Base-by-base conservation (phyloP, 2,797 vertebrate genomes). In the Tenualosa thibaudeaui region DNA sequence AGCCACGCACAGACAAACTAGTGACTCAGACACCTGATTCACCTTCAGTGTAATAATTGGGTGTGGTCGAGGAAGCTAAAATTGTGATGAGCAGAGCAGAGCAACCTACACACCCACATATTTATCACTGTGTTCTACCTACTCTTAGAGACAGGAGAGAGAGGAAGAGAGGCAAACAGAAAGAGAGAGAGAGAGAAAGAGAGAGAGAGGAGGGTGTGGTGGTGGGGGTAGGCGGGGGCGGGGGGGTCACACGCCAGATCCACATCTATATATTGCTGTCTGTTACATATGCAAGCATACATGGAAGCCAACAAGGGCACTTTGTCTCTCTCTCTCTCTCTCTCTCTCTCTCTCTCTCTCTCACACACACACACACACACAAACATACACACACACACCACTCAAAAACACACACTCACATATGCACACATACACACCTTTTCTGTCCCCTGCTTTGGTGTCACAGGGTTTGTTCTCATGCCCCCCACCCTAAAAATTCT, bases 31-130 rank as follows among this genome's bases (percentile, higher is more conserved):
- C 24, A 65, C 24, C 62, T 65, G 82, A 88, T 84, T 89, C 89
- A 89, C 65, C 86, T 84, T 89, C 83, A 58, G 82, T 82, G 85
- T 13, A 24, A 31, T 65, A 65, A 65, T 31, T 65, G 84, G 89
- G 86, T 83, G 89, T 87, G 86, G 88, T 10, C 31, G 24, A 65
- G 24, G 62, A 31, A 31, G 24, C 31, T 65, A 31, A 58, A 7
- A 58, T 58, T 19, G 13, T 60, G 62, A 26, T 65, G 24, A 31
- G 26, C 62, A 3, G 24, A 3, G 24, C 24, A 10, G 58, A 81
- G 68, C 85, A 65, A 31, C 31, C 24, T 65, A 65, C 24, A 65
- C 62, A 65, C 60, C 60, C 60, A 65, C 22, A 8, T n/a, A 65
- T 8, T 65, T n/a, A 65, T 24, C 22, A 65, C 60, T 65, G 60